Conservation (phyloP, 2,797 vertebrate species). For the Sus cebifrons region DNA sequence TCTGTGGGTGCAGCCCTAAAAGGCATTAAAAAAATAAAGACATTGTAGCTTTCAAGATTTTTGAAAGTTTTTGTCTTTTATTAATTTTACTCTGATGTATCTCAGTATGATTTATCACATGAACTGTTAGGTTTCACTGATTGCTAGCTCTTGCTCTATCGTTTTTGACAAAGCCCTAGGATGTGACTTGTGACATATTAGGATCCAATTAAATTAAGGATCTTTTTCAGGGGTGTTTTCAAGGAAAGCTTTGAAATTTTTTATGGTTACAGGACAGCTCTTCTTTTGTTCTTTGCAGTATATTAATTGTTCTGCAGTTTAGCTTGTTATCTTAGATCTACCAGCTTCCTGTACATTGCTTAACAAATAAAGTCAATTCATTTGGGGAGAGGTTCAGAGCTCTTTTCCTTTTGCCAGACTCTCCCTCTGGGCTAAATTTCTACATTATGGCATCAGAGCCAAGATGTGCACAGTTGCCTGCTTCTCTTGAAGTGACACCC, state of each 20-base stretch:
- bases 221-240: not conserved
- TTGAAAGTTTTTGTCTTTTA: not conserved
- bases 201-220: not conserved
- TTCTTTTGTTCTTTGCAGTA: not conserved
- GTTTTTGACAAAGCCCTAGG: not conserved
- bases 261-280: not conserved
- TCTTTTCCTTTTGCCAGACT: not conserved
- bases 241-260: not conserved
- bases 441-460: not conserved
- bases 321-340: not conserved
- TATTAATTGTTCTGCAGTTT: not conserved
- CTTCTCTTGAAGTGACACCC: not conserved
- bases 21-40: too few relatives aligned
- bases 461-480: not conserved
- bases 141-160: not conserved
- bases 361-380: not conserved
- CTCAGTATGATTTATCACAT: not conserved
- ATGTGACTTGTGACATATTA: not conserved
- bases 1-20: too few relatives aligned
- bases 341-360: not conserved
- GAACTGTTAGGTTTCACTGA: not conserved
- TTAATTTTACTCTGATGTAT: not conserved
- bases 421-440: not conserved
- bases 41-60: not conserved
- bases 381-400: not conserved